Evolutionary conservation across 2,113 vertebrate species (phyloP).

Genomic region (Coptodon bakossiorum): DNA sequence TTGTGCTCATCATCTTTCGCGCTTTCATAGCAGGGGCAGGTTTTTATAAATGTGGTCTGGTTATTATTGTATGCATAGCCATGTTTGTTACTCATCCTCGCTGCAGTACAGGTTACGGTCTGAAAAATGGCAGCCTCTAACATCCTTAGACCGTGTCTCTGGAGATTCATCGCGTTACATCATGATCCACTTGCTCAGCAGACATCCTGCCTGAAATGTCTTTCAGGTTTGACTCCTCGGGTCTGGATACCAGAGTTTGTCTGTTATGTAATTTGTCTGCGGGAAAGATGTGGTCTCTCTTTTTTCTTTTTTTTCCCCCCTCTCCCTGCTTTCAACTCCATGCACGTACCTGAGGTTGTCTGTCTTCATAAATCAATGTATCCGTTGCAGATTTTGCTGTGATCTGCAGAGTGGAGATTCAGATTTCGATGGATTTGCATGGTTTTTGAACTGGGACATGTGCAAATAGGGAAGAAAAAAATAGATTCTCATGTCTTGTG

Average conservation of each 20-base stretch:
- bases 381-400: not conserved
- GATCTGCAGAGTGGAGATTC: not conserved
- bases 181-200: slow-evolving; percentile 46
- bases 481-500: slow-evolving; percentile 3
- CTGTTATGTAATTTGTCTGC: slow-evolving; percentile 51
- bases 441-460: slow-evolving; percentile 27
- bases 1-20: not conserved
- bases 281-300: slow-evolving; percentile 1
- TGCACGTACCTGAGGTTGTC: slow-evolving; percentile 38
- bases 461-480: slow-evolving; percentile 26
- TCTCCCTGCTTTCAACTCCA: not conserved
- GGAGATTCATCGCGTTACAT: slow-evolving; percentile 51
- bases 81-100: not conserved
- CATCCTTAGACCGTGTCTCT: slow-evolving; percentile 3
- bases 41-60: not conserved
- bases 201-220: slow-evolving; percentile 28
- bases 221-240: slow-evolving; percentile 32
- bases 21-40: not conserved
- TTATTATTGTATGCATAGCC: not conserved
- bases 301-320: not conserved
- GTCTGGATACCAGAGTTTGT: slow-evolving; percentile 24
- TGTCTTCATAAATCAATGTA: slow-evolving; percentile 39
- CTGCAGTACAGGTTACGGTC: not conserved
- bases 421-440: slow-evolving; percentile 7
- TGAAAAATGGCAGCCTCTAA: slow-evolving; percentile 10